These are phyloP conservation scores for Lathamus discolor DNA, from an alignment of 2,113 vertebrate genomes.

Conservation along the genomic window DNA sequence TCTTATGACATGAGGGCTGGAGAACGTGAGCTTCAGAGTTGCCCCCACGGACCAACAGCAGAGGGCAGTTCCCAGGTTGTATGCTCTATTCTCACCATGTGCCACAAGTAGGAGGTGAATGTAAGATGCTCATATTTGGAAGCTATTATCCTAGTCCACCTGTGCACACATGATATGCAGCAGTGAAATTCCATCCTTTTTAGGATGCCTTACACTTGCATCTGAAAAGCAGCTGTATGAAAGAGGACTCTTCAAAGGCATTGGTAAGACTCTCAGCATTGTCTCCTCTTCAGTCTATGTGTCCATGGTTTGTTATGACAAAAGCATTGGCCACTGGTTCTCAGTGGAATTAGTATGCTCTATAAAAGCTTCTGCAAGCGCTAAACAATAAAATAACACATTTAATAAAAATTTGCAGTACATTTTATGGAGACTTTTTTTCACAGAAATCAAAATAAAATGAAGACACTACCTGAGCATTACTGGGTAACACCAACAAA, in stretches of 20 bases:
- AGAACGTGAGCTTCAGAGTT: background rate
- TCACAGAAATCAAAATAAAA: background rate
- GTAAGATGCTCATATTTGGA: background rate
- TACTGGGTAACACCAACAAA: background rate
- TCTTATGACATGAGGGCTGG: background rate
- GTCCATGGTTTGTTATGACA: background rate
- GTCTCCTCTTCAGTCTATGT: background rate
- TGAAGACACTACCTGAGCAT: background rate
- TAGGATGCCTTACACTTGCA: background rate
- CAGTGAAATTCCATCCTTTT: background rate
- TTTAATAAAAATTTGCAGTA: background rate
- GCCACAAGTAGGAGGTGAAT: background rate
- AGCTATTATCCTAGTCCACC: background rate
- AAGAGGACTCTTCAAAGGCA: background rate
- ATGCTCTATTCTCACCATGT: background rate
- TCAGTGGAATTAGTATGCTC: background rate
- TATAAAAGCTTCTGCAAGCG: background rate
- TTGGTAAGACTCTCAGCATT: background rate
- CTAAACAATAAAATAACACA: background rate
- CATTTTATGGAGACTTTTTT: background rate
- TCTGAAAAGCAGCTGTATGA: background rate
- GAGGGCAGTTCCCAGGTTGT: background rate
- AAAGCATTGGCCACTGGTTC: background rate
- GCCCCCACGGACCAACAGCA: background rate
- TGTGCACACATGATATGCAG: rapidly evolving